phyloP scores from a whole-genome alignment of 2,113 vertebrate species.

The Gymnorhina tibicen region DNA sequence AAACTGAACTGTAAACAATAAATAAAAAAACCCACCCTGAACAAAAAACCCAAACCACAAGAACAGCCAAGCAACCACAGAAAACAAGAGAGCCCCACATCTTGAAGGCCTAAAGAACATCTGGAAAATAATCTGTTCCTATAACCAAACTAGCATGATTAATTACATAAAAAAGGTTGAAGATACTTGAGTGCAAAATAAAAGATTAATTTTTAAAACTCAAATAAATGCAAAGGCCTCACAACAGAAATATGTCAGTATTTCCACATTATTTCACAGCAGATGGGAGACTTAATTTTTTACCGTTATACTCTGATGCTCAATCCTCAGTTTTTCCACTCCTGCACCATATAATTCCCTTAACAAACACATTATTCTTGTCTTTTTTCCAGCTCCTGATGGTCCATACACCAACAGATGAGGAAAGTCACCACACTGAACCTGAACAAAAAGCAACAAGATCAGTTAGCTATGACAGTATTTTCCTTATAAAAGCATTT shows the following conservation, averaged over 20 bases:
- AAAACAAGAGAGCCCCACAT: background rate
- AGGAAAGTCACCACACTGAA: conserved; percentile 95
- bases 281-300: background rate
- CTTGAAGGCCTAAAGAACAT: background rate
- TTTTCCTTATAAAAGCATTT: background rate
- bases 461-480: background rate
- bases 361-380: conserved; percentile 94
- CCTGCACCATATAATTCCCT: conserved; percentile 91
- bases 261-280: background rate
- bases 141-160: background rate
- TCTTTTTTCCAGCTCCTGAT: conserved; percentile 96
- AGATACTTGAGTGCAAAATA: background rate
- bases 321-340: conserved; percentile 95
- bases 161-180: background rate
- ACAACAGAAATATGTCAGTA: background rate
- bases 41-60: background rate
- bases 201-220: background rate
- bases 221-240: background rate
- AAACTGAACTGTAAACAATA: background rate
- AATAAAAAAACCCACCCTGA: background rate
- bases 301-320: conserved; percentile 94
- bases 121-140: background rate
- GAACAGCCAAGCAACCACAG: background rate
- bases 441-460: conserved; percentile 66
- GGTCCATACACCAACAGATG: conserved; percentile 95